These are phyloP conservation scores for Podarcis siculus DNA, from an alignment of 2,797 vertebrate genomes.

Conservation along the genomic window DNA sequence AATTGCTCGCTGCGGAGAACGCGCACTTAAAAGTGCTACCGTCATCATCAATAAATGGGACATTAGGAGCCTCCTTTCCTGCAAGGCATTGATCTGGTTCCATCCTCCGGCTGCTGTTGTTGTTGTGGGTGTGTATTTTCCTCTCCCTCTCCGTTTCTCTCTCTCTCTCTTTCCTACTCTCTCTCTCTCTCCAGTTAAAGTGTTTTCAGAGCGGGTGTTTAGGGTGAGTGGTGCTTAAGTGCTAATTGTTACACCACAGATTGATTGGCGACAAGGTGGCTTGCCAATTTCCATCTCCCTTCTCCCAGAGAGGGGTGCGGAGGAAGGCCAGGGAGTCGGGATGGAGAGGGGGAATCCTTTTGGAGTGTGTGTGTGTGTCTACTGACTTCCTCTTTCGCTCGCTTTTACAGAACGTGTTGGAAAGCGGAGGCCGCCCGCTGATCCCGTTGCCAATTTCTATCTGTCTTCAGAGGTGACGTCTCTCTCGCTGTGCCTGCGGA, in stretches of 20 bases:
- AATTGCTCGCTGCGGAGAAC: constrained; percentile 76
- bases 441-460: constrained; percentile 44
- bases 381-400: constrained; percentile 56
- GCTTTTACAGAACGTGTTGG: constrained; percentile 47
- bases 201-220: constrained; percentile 80
- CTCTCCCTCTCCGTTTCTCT: not conserved
- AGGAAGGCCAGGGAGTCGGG: constrained; percentile 59
- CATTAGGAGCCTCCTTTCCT: constrained; percentile 77
- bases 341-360: constrained; percentile 74
- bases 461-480: not conserved
- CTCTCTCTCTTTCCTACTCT: not conserved
- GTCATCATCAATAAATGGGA: constrained; percentile 77
- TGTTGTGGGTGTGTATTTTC: constrained; percentile 51
- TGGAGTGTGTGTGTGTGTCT: constrained; percentile 38
- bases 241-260: constrained; percentile 85
- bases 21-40: constrained; percentile 74
- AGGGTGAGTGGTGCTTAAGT: constrained; percentile 81
- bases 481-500: not conserved
- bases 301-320: constrained; percentile 59
- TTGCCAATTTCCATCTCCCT: constrained; percentile 79
- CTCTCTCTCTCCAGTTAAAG: constrained; percentile 61
- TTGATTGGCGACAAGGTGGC: constrained; percentile 83
- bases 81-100: constrained; percentile 75
- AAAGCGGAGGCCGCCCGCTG: constrained; percentile 40
- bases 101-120: constrained; percentile 65